Evolutionary conservation across 1,140 invertebrate species (phyloP), one percentile per base, ranked within the genome.

Genomic region (Cherax quadricarinatus): DNA sequence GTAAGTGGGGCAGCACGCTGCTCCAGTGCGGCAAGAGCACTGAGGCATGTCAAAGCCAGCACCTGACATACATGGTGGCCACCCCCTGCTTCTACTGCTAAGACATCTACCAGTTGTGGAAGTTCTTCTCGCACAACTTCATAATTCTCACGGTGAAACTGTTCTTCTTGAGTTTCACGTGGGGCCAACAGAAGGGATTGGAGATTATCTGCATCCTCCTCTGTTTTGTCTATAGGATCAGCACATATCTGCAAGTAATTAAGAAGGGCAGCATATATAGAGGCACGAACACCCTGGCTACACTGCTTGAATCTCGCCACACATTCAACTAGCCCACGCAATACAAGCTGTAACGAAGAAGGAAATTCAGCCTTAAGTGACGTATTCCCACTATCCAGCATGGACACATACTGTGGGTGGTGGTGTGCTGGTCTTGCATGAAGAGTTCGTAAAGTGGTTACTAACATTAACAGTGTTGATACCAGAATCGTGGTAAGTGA

Each of bases 11-110:
- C 96, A 18, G 96, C 96, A 30, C 97, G 96, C 12, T 96, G 96
- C 93, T 98, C 97, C 87, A 98, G 95, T 79, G 97, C 97, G 0
- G 98, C 95, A 49, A 98, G 96, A 62, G 97, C 96, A 94, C 98
- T 97, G 60, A 98, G 95, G 88, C 97, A 97, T 1, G 97, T 96
- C 53, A 99, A 95, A 0, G 98, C 97, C 84, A 98, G 95, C 97
- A 96, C 96, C 94, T 98, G 97, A 94, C 97, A 98, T 30, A 98
- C 97, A 94, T 98, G 97, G 94, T 98, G 98, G 0, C 98, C 97
- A 18, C 97, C 97, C 12, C 98, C 97, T 90, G 97, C 98, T 95
- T 98, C 98, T 88, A 97, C 96, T 94, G 97, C 98, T 51, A 99
- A 95, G 53, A 98, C 96, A 93, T 98, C 97, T 94, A 98, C 97